Conservation (phyloP, 2,888 invertebrate species). For the Anoplius nigerrimus region DNA sequence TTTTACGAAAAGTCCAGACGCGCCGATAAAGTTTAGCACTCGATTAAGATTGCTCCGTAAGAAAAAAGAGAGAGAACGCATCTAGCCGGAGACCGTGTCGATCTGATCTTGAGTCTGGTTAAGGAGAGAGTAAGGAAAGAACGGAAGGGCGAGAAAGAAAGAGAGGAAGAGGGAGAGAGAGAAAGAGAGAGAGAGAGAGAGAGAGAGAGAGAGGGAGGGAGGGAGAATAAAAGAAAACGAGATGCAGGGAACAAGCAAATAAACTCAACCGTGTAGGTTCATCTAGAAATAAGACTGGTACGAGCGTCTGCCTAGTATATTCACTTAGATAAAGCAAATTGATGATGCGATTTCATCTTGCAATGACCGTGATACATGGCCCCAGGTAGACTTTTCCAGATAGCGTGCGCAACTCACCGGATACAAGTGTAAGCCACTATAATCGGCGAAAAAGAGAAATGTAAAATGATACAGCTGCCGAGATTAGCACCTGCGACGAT, state of each 20-base stretch:
- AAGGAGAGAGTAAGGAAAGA: neutral
- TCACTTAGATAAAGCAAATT: slow-evolving; percentile 14
- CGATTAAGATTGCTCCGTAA: too few relatives aligned
- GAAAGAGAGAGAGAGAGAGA: neutral
- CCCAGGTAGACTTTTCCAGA: slow-evolving; percentile 3
- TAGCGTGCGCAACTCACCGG: slow-evolving; percentile 3
- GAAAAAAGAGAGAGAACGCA: too few relatives aligned
- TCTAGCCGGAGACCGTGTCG: too few relatives aligned
- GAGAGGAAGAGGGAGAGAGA: too few relatives aligned
- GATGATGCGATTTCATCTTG: slow-evolving; percentile 17
- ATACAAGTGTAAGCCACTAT: slow-evolving; percentile 4
- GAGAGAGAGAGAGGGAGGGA: neutral
- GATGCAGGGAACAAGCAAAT: neutral
- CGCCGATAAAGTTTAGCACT: too few relatives aligned
- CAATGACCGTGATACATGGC: slow-evolving; percentile 15
- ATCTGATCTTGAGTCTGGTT: too few relatives aligned
- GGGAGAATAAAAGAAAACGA: neutral
- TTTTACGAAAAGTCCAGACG: too few relatives aligned
- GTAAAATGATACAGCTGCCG: neutral
- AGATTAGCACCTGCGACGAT: neutral
- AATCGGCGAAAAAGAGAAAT: slow-evolving; percentile 4
- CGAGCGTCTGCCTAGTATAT: neutral
- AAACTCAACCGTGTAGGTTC: neutral
- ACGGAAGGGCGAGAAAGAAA: too few relatives aligned
- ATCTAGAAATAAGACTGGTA: slow-evolving; percentile 8